Evolutionary conservation across 2,113 vertebrate species (phyloP).

Genomic region (Eulemur rufifrons): DNA sequence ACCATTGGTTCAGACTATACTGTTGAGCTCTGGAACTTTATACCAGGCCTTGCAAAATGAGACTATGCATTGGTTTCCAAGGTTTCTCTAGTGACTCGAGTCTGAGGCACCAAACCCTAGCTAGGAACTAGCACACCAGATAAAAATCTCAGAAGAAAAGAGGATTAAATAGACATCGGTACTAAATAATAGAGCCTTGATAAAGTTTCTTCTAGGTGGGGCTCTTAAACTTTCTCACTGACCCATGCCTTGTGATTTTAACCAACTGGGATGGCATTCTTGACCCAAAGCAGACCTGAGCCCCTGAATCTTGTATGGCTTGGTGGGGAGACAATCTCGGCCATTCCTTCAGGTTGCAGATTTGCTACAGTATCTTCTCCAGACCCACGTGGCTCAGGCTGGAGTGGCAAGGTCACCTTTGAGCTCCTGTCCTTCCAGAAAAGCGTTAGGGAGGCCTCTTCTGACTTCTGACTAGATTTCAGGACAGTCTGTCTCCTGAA

Average conservation of each 20-base stretch:
- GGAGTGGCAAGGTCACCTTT: not conserved
- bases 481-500: not conserved
- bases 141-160: not conserved
- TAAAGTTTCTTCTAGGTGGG: not conserved
- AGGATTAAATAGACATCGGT: not conserved
- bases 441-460: not conserved
- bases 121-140: not conserved
- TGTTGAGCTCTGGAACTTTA: slow-evolving; percentile 22
- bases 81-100: not conserved
- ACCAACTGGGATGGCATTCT: not conserved
- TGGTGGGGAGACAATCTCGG: not conserved
- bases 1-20: not conserved
- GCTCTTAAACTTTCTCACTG: not conserved
- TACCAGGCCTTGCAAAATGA: not conserved
- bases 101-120: not conserved
- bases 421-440: not conserved
- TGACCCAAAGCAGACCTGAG: not conserved
- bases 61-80: not conserved
- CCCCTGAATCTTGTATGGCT: not conserved
- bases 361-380: not conserved
- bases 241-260: not conserved
- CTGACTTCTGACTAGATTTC: not conserved
- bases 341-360: not conserved
- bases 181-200: slow-evolving; percentile 29
- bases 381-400: not conserved